These are phyloP conservation scores for Solenopsis invicta DNA, from an alignment of 1,140 invertebrate species.

Conservation along the genomic window DNA sequence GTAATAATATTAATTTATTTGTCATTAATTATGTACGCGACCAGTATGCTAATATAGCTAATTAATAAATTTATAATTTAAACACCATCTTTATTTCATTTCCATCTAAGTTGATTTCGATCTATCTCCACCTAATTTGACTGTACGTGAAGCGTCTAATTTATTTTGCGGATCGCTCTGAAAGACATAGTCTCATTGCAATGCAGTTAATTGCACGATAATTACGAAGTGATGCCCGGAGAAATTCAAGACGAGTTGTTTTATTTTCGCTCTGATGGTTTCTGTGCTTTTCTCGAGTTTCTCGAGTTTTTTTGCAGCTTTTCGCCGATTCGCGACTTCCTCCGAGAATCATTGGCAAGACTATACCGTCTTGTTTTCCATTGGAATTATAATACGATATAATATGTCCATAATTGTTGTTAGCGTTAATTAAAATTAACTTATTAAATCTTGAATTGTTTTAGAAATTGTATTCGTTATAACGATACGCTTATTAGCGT, in stretches of 20 bases:
- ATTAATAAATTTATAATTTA: conserved; percentile 18
- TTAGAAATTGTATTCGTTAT: not conserved
- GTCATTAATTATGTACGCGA: not conserved
- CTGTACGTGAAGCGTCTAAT: conserved; percentile 12
- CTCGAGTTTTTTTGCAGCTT: conserved; percentile 13
- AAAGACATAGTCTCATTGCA: conserved; percentile 78
- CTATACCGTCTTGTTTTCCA: conserved; percentile 26
- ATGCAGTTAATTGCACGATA: conserved; percentile 81
- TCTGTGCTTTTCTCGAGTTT: conserved; percentile 11
- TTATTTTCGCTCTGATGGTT: conserved; percentile 47
- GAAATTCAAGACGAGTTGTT: conserved; percentile 41
- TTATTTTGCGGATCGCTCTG: conserved; percentile 65
- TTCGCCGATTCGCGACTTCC: conserved; percentile 8
- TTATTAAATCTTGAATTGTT: not conserved
- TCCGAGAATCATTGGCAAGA: not conserved
- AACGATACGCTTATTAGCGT: no score
- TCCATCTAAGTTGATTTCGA: not conserved
- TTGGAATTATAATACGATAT: conserved; percentile 7
- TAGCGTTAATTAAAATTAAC: not conserved
- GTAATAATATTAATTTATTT: not conserved
- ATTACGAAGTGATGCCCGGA: conserved; percentile 76
- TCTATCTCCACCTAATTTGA: conserved; percentile 33
- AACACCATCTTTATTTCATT: not conserved
- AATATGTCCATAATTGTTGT: not conserved
- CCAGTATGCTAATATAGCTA: not conserved